Conservation (phyloP, 1,140 invertebrate species). For the Drosophila neocordata region DNA sequence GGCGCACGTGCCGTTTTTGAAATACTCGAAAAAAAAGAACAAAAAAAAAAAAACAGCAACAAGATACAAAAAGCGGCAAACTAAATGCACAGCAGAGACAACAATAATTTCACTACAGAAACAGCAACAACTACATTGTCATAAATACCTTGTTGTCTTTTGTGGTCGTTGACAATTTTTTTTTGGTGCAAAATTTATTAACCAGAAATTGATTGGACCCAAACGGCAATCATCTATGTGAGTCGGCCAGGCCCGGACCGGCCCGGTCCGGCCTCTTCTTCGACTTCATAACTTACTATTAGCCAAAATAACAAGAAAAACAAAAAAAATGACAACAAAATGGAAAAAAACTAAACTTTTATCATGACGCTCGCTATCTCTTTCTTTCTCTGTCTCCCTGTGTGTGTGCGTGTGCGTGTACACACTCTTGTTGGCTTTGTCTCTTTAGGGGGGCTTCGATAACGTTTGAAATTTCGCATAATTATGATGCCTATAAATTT, state of each 20-base stretch:
- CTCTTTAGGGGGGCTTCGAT: slow-evolving; percentile 48
- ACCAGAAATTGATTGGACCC: slow-evolving; percentile 78
- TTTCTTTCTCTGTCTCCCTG: slow-evolving; percentile 13
- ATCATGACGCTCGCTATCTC: background rate
- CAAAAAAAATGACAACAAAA: slow-evolving; percentile 25
- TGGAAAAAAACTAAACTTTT: slow-evolving; percentile 17
- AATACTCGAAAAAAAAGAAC: slow-evolving; percentile 56
- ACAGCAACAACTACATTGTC: slow-evolving; percentile 47
- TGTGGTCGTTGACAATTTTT: slow-evolving; percentile 51
- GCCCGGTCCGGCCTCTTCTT: slow-evolving; percentile 28
- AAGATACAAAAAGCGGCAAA: slow-evolving; percentile 37
- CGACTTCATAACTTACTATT: slow-evolving; percentile 77
- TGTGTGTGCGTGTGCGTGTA: too few species aligned
- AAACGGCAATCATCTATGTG: slow-evolving; percentile 71
- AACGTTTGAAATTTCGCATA: slow-evolving; percentile 78
- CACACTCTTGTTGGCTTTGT: background rate
- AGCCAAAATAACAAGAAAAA: slow-evolving; percentile 46
- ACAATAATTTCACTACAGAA: slow-evolving; percentile 75
- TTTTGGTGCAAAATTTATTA: slow-evolving; percentile 76
- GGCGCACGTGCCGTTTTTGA: slow-evolving; percentile 78
- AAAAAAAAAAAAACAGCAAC: slow-evolving; percentile 36
- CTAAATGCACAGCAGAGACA: slow-evolving; percentile 56
- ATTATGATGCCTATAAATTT: slow-evolving; percentile 81
- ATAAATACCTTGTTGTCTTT: slow-evolving; percentile 71
- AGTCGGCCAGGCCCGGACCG: slow-evolving; percentile 29